Conservation (phyloP, 2,113 vertebrate species). For the Mustela nigripes region DNA sequence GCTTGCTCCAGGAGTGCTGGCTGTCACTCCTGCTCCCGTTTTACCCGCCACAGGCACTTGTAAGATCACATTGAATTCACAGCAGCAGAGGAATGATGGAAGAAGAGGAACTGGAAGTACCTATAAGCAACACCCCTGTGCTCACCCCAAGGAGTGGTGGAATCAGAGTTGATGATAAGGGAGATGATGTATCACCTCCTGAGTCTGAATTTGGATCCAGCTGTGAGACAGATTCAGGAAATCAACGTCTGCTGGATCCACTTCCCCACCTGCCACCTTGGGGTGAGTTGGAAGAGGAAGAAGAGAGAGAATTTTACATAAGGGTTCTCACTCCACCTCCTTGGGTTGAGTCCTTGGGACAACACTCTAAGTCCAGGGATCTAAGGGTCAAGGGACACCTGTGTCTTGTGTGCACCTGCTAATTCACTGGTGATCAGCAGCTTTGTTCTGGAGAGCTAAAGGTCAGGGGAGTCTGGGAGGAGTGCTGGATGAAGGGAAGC, state of each 20-base stretch:
- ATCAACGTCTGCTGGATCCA: background rate
- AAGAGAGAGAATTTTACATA: background rate
- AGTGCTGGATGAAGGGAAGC: background rate
- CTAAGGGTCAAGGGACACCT: background rate
- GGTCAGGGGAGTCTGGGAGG: background rate
- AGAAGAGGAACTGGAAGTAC: background rate
- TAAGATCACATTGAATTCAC: background rate
- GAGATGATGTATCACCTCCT: background rate
- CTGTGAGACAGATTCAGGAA: slow-evolving; percentile 6
- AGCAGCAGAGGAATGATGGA: background rate
- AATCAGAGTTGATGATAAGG: background rate
- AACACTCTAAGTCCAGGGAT: background rate
- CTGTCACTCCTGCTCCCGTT: background rate
- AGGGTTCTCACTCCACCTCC: background rate
- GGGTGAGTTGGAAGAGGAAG: background rate
- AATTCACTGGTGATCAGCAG: background rate
- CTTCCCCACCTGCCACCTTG: background rate
- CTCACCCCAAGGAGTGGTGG: background rate
- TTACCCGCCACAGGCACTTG: background rate
- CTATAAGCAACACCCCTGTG: background rate
- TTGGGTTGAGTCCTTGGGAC: background rate
- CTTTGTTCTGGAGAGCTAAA: background rate
- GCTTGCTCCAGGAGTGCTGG: background rate
- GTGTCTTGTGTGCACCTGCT: background rate
- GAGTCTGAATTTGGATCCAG: background rate